A percentile compares a stretch with the other conserved stretches of the same genome.
Conservation (phyloP, 2,888 invertebrate species). For the Megaustenia siamemsis region DNA sequence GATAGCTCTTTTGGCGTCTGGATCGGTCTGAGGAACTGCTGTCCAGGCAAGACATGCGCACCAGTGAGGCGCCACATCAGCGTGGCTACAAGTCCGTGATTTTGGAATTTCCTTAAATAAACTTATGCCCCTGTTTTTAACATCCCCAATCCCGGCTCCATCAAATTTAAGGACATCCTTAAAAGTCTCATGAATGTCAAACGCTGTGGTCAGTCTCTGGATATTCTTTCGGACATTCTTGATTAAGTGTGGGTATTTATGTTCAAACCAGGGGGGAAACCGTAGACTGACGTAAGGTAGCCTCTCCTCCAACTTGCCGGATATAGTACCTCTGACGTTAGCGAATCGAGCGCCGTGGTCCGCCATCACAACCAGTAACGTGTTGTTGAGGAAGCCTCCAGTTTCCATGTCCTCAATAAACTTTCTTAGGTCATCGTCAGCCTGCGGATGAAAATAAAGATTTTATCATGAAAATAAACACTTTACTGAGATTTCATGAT, state of each 20-base stretch:
- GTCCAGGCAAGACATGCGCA: slow-evolving; percentile 94
- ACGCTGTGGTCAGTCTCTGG: slow-evolving; percentile 89
- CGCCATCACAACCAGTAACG: slow-evolving; percentile 92
- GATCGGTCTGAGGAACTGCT: slow-evolving; percentile 82
- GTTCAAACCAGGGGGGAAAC: slow-evolving; percentile 87
- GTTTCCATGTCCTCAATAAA: slow-evolving; percentile 83
- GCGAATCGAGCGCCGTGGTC: slow-evolving; percentile 93
- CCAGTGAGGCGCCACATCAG: slow-evolving; percentile 96
- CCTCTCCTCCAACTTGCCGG: slow-evolving; percentile 94
- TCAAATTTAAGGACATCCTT: slow-evolving; percentile 85
- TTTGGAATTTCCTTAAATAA: slow-evolving; percentile 81
- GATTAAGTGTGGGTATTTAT: slow-evolving; percentile 84
- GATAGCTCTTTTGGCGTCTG: slow-evolving; percentile 83
- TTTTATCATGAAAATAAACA: no score
- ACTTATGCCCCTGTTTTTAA: slow-evolving; percentile 72
- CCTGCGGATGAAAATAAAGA: slow-evolving; percentile 83
- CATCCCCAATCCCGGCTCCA: slow-evolving; percentile 56
- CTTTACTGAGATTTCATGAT: no score
- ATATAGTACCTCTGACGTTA: slow-evolving; percentile 89
- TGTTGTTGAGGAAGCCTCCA: slow-evolving; percentile 86
- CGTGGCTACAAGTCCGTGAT: slow-evolving; percentile 90
- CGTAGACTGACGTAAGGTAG: slow-evolving; percentile 91
- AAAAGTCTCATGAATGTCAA: slow-evolving; percentile 91
- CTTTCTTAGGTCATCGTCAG: slow-evolving; percentile 86
- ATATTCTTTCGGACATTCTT: slow-evolving; percentile 84